Base-by-base conservation (phyloP, 2,888 invertebrate genomes). In the Griposia aprilina region DNA sequence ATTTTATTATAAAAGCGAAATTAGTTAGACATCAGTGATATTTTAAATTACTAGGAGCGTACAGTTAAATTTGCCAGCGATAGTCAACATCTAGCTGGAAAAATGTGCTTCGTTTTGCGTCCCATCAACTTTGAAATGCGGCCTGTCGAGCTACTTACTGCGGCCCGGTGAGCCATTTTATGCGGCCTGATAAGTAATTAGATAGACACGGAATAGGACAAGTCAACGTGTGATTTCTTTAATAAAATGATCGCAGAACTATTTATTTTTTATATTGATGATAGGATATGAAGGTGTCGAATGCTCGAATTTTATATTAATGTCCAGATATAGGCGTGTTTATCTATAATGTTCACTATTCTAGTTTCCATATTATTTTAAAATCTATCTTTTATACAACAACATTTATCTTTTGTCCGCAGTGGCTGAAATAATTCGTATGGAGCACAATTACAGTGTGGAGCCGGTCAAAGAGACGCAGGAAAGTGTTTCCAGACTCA, bases 381-480 rank as follows among this genome's bases (percentile, higher is more conserved):
- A 52, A 52, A 36, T n/a, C 10, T 36, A 55, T 36, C 23, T 17
- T 68, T 65, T 50, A 20, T 63, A 48, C 13, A 71, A 81, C 45
- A 50, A 45, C 0, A 5, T 0, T 2, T 50, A 36, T 81, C 8
- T 66, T 66, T 86, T 91, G 84, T 87, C 69, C n/a, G 0, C 93
- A 96, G 96, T 91, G 30, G 93, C 94, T 0, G 96, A 96, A 1
- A 87, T 94, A 23, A 93, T 96, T 3, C 92, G 93, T 0, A 86
- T 93, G 87, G 96, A 96, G 55, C 96, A 97, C 80, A 96, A 96
- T 89, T 97, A 97, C 88, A 92, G 94, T 65, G 90, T 93, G n/a
- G 94, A 94, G 26, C 92, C 90, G 0, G 90, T 92, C 69, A 90
- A 91, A 5, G 93, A 93, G 8, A 75, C 86, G 0, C 87, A 80